These are phyloP conservation scores for Malurus alboscapulatus DNA, from an alignment of 2,113 vertebrate species.

Conservation along the genomic window DNA sequence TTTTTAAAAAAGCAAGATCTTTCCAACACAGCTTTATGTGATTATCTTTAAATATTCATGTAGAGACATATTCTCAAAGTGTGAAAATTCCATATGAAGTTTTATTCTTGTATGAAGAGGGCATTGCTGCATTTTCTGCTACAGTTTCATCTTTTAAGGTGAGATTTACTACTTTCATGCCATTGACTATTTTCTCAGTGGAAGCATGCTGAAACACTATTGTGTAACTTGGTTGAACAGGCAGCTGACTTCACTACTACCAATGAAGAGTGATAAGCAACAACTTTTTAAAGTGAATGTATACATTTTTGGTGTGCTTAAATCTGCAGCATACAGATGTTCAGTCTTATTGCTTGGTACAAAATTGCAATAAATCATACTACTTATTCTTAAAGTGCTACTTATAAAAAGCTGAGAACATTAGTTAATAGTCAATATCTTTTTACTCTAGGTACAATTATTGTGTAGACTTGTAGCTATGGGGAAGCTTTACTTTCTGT, in stretches of 20 bases:
- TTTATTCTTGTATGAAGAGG: slow-evolving; percentile 69
- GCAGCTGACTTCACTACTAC: slow-evolving; percentile 62
- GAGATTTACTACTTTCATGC: slow-evolving; percentile 60
- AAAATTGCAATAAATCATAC: slow-evolving; percentile 64
- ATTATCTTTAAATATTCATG: slow-evolving; percentile 56
- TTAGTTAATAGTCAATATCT: slow-evolving; percentile 42
- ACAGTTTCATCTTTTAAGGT: slow-evolving; percentile 60
- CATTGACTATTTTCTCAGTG: slow-evolving; percentile 63
- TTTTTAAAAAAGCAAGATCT: slow-evolving; percentile 21
- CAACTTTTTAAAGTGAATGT: slow-evolving; percentile 65
- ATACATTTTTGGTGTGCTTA: slow-evolving; percentile 63
- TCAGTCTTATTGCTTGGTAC: slow-evolving; percentile 63
- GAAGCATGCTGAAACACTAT: slow-evolving; percentile 71
- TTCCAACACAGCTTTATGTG: slow-evolving; percentile 53
- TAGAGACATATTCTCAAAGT: slow-evolving; percentile 54
- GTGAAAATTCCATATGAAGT: slow-evolving; percentile 63
- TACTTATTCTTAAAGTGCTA: slow-evolving; percentile 66
- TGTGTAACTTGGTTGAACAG: slow-evolving; percentile 61
- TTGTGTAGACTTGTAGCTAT: slow-evolving; percentile 36
- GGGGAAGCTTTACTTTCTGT: slow-evolving; percentile 57
- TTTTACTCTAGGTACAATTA: slow-evolving; percentile 46
- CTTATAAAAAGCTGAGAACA: slow-evolving; percentile 48
- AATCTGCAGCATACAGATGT: slow-evolving; percentile 47
- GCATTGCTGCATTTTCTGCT: slow-evolving; percentile 72
- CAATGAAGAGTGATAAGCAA: slow-evolving; percentile 64